Evolutionary conservation across 2,888 invertebrate species (phyloP), one percentile per base, ranked within the genome.

Genomic region (Notodonta ziczac): DNA sequence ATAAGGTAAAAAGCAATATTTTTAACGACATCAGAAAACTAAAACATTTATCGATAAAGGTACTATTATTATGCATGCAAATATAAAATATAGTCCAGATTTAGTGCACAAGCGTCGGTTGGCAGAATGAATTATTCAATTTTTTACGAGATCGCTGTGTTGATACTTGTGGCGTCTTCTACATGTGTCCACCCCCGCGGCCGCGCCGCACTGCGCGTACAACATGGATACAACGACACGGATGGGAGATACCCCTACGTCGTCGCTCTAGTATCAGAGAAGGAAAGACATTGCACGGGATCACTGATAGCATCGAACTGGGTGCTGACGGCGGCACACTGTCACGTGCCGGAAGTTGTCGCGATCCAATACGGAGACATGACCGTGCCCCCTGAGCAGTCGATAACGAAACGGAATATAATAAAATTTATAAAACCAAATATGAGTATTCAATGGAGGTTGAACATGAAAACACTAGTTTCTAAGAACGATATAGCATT

Each of bases 341-440:
- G 46, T 46, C 2, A 24, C 24, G 24, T 0, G 4, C 46, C 5
- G 5, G 1, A 13, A 4, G 46, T n/a, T 42, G 46, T 6, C 13
- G 46, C 46, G 4, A 13, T 46, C n/a, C 46, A 46, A 46, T 46
- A 46, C n/a, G 46, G 46, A 13, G 13, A 46, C n/a, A 46, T 46
- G 46, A n/a, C 46, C 13, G 13, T 46, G 6, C 46, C 0, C 5
- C n/a, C 46, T 46, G 13, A 4, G 13, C 4, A 13, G 10, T n/a
- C 46, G 13, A 46, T n/a, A n/a, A 46, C 46, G n/a, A 46, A 46
- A 46, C 46, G 46, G 46, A 46, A 46, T n/a, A n/a, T 46, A n/a
- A n/a, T 46, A 46, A 13, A 46, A 46, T 13, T 46, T 46, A 6
- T 46, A 46, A 46, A 46, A n/a, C 13, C 46, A 9, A 5, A 2